These are phyloP conservation scores for Syngnathus scovelli DNA, from an alignment of 2,113 vertebrate species.

Conservation along the genomic window DNA sequence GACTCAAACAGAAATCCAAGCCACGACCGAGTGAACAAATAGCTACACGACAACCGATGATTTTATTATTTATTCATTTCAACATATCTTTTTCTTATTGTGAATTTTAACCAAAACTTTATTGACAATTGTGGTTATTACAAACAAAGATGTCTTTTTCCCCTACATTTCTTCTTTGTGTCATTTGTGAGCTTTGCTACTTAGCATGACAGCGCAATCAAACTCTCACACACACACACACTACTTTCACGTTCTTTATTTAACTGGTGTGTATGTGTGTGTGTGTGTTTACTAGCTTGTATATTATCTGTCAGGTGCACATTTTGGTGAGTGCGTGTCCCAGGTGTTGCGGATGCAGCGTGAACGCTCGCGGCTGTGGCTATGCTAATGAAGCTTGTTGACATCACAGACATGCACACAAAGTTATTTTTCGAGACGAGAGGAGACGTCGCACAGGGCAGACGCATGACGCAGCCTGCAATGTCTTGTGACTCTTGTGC, in stretches of 20 bases:
- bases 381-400: slow-evolving; percentile 63
- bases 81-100: too few species aligned
- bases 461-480: not conserved
- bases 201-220: slow-evolving; percentile 49
- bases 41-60: not conserved
- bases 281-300: slow-evolving; percentile 28
- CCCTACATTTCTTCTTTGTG: not conserved
- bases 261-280: slow-evolving; percentile 26
- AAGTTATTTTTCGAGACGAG: not conserved
- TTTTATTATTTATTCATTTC: too few species aligned
- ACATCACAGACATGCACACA: slow-evolving; percentile 35
- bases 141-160: not conserved
- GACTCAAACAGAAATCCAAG: too few species aligned
- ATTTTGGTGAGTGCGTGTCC: slow-evolving; percentile 25
- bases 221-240: slow-evolving; percentile 13
- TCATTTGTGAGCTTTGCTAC: not conserved
- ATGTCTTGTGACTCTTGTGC: not conserved
- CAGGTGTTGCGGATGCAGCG: slow-evolving; percentile 45
- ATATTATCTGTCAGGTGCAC: slow-evolving; percentile 10
- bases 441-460: not conserved
- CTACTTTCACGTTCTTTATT: too few species aligned
- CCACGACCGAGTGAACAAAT: not conserved
- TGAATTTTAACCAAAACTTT: not conserved
- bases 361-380: slow-evolving; percentile 40
- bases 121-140: not conserved